Percentiles rank a stretch among this genome's conserved stretches.
Conservation (phyloP, 2,113 vertebrate genomes). For the Festucalex cinctus region DNA sequence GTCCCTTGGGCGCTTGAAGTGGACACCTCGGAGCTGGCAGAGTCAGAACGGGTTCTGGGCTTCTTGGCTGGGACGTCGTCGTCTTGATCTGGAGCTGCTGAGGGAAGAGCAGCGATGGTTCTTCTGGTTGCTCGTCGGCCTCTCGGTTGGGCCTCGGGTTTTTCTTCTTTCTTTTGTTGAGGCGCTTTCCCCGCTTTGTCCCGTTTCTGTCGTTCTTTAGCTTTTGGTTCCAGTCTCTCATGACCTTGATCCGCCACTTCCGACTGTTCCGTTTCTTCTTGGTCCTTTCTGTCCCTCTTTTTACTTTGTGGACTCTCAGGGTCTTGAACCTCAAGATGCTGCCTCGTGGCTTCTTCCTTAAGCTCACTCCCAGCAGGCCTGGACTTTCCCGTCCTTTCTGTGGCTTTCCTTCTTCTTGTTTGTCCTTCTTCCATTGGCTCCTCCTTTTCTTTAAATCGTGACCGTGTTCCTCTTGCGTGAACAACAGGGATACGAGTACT, state of each 20-base stretch:
- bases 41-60: constrained; percentile 63
- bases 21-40: constrained; percentile 64
- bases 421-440: constrained; percentile 7
- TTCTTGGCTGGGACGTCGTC: constrained; percentile 48
- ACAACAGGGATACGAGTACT: not conserved
- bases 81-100: constrained; percentile 8
- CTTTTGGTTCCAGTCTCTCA: constrained; percentile 4
- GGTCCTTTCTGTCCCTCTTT: not conserved
- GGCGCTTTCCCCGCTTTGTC: constrained; percentile 11
- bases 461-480: not conserved
- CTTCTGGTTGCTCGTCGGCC: constrained; percentile 32
- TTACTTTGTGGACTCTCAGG: constrained; percentile 6
- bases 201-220: constrained; percentile 19
- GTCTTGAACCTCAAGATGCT: not conserved
- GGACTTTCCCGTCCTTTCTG: constrained; percentile 20
- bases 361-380: constrained; percentile 17
- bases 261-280: not conserved
- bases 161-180: constrained; percentile 7
- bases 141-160: constrained; percentile 13
- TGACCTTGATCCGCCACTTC: constrained; percentile 1
- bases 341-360: constrained; percentile 13
- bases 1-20: constrained; percentile 27
- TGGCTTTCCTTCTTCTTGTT: constrained; percentile 34
- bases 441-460: not conserved
- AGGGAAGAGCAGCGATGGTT: not conserved